phyloP scores from a whole-genome alignment of 2,113 vertebrate genomes.

The Ptilorrhoa leucosticta region DNA sequence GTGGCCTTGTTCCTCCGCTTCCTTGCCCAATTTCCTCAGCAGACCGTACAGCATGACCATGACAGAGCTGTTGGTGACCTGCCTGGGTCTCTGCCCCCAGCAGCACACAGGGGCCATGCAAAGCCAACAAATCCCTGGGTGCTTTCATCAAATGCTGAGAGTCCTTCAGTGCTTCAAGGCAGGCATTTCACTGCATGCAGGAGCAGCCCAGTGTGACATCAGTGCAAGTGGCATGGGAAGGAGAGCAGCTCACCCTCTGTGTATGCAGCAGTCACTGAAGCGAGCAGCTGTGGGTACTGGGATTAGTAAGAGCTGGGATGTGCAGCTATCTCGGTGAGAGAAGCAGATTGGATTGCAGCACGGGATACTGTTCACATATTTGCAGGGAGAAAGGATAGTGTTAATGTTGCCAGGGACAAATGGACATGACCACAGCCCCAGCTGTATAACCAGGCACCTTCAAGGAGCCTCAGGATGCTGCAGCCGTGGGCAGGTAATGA shows the following conservation, averaged over 20 bases:
- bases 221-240: background rate
- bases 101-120: background rate
- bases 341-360: background rate
- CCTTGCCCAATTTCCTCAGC: background rate
- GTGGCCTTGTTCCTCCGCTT: background rate
- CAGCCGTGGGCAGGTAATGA: background rate
- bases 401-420: background rate
- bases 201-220: background rate
- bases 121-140: background rate
- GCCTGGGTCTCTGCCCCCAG: background rate
- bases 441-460: background rate
- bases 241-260: background rate
- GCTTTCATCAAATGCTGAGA: background rate
- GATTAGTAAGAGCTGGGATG: background rate
- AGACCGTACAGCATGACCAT: background rate
- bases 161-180: background rate
- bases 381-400: background rate
- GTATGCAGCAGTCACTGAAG: background rate
- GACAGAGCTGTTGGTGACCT: background rate
- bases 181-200: rapidly evolving
- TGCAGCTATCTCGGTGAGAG: background rate
- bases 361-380: rapidly evolving
- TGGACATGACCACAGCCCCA: rapidly evolving
- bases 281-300: rapidly evolving
- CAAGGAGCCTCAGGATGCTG: background rate